phyloP scores from a whole-genome alignment of 2,797 vertebrate genomes.

The Lepilemur septentrionalis region DNA sequence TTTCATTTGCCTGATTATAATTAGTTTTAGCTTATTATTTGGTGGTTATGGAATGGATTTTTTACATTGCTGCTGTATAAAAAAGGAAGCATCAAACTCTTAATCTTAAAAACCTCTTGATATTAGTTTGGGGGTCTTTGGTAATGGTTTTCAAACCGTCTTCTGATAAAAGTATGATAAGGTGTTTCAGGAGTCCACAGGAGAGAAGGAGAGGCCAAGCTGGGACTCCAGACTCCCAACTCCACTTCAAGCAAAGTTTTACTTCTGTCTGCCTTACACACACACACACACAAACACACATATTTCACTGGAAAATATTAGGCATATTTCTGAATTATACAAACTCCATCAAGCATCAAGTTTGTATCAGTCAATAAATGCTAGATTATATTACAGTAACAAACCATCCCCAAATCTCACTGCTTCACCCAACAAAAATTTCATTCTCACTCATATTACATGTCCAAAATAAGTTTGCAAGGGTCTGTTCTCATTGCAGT shows the following conservation, averaged over 20 bases:
- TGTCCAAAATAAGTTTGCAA: neutral
- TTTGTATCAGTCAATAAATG: neutral
- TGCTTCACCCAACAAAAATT: neutral
- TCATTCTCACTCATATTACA: neutral
- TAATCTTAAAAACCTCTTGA: constrained; percentile 27
- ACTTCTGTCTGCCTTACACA: neutral
- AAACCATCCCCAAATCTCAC: neutral
- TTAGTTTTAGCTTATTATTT: constrained; percentile 64
- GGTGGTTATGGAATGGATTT: constrained; percentile 56
- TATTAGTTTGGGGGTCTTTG: neutral
- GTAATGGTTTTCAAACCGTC: constrained; percentile 1
- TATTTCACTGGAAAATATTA: neutral
- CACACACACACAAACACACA: neutral
- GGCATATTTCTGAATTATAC: neutral
- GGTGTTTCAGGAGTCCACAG: neutral
- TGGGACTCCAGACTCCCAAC: neutral
- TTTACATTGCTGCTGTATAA: constrained; percentile 45
- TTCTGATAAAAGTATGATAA: neutral
- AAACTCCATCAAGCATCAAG: neutral
- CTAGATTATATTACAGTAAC: neutral
- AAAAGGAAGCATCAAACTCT: constrained; percentile 49
- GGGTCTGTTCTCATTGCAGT: neutral
- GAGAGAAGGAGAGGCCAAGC: neutral
- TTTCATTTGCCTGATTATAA: constrained; percentile 49
- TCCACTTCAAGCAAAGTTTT: neutral